Base-by-base conservation (phyloP, 2,797 vertebrate genomes). In the Capromys pilorides region DNA sequence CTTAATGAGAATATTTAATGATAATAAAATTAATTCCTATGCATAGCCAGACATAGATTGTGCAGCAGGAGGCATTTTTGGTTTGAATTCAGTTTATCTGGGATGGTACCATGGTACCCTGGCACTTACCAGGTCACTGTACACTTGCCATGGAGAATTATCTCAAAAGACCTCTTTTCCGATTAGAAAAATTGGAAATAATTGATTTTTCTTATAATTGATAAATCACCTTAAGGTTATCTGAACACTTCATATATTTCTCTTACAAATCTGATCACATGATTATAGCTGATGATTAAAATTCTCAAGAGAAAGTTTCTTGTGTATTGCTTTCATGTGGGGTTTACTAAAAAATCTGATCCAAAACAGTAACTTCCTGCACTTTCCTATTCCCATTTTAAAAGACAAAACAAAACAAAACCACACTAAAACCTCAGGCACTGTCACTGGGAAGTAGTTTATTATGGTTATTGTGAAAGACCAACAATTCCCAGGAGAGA, bases 221-320 rank as follows among this genome's bases (percentile, higher is more conserved):
- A 79, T 81, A 69, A 71, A 64, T 51, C 24, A 54, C 49, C 77
- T 90, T 49, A 78, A 94, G 86, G 73, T 93, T 81, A 91, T 31
- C 12, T 86, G 59, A 2, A 39, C 19, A 36, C 33, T 80, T 54
- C 62, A 61, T 45, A 86, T 49, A 85, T 49, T 85, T 92, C 59
- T 92, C 24, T 75, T 86, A 75, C 14, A 84, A 62, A 89, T 69
- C 19, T 73, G 45, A 73, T 26, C 73, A 75, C 54, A 79, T 33
- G 36, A 86, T 89, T 61, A 49, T 0, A 81, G 45, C 6, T 62
- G n/a, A 49, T 11, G 62, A 49, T 71, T 28, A 64, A 61, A 77
- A 66, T 84, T 61, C 36, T 83, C 69, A 71, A 13, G 51, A 64
- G 61, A 41, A 88, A 61, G 41, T 78, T 36, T 73, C 57, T 78